A percentile compares a stretch with the other conserved stretches of the same genome.
Conservation (phyloP, 2,888 invertebrate species). For the Nezara viridula region DNA sequence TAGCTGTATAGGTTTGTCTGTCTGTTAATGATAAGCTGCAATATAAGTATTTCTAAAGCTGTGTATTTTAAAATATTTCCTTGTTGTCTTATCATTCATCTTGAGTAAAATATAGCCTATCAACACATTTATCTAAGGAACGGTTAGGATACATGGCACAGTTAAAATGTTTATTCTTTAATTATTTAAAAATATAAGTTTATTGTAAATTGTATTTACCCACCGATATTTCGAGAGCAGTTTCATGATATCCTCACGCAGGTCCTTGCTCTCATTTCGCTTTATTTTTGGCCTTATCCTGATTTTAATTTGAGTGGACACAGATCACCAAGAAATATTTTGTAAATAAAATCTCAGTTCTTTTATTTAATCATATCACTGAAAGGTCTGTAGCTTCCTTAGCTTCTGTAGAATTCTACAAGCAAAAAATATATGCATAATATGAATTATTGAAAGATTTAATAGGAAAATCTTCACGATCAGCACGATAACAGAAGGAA, state of each 20-base stretch:
- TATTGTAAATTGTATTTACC: background rate
- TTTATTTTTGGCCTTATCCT: conserved; percentile 12
- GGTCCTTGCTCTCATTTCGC: background rate
- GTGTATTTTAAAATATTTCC: no score
- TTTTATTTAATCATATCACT: background rate
- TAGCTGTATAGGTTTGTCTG: no score
- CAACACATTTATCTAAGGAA: background rate
- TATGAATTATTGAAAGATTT: no score
- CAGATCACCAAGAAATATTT: background rate
- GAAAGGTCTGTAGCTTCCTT: background rate
- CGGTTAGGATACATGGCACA: background rate
- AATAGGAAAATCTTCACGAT: no score
- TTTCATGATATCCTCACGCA: background rate
- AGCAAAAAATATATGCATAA: no score
- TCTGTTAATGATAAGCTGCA: no score
- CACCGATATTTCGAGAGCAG: background rate
- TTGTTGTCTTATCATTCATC: no score
- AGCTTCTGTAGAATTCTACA: no score
- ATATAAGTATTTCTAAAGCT: no score
- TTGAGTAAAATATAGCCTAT: no score
- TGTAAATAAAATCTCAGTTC: background rate
- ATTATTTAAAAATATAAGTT: background rate
- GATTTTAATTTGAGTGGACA: background rate
- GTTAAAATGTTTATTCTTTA: background rate
- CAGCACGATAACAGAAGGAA: no score